A percentile compares a stretch with the other conserved stretches of the same genome.
Evolutionary conservation across 92 coral and sea anemone genomes (phyloP).

Genomic region (Micromussa lordhowensis): DNA sequence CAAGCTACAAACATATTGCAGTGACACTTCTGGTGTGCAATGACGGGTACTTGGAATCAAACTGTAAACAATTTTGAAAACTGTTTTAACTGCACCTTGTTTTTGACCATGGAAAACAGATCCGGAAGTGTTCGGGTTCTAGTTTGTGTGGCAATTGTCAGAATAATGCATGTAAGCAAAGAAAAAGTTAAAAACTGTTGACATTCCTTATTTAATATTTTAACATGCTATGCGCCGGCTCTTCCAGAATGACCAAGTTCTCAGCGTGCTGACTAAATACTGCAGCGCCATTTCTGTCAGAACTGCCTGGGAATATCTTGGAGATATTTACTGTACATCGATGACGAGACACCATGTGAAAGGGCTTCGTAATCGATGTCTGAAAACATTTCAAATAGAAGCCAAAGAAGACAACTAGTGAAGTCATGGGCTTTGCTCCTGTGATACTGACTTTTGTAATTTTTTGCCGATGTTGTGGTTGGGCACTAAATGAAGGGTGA

Average conservation of each 20-base stretch:
- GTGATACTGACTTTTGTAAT: background rate
- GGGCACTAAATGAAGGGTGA: conserved; percentile 16
- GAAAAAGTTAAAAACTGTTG: background rate
- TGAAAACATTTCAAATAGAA: background rate
- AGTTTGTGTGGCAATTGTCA: background rate
- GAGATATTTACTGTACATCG: background rate
- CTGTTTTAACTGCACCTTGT: background rate
- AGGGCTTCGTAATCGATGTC: background rate
- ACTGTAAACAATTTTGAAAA: background rate
- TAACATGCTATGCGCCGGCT: background rate
- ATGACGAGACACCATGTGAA: background rate
- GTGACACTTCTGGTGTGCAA: background rate
- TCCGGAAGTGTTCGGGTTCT: background rate
- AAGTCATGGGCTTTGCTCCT: conserved; percentile 4
- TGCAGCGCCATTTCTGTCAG: background rate
- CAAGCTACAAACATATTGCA: background rate
- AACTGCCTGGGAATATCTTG: background rate
- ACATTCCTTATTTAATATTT: background rate
- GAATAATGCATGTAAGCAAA: background rate
- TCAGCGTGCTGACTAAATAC: background rate
- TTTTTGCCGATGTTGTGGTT: background rate
- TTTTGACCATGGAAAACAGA: background rate
- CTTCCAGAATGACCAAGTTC: background rate
- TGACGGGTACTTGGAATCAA: background rate
- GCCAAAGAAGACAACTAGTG: too few relatives aligned